Conservation (phyloP, 1,140 invertebrate species). For the Anastrepha obliqua region DNA sequence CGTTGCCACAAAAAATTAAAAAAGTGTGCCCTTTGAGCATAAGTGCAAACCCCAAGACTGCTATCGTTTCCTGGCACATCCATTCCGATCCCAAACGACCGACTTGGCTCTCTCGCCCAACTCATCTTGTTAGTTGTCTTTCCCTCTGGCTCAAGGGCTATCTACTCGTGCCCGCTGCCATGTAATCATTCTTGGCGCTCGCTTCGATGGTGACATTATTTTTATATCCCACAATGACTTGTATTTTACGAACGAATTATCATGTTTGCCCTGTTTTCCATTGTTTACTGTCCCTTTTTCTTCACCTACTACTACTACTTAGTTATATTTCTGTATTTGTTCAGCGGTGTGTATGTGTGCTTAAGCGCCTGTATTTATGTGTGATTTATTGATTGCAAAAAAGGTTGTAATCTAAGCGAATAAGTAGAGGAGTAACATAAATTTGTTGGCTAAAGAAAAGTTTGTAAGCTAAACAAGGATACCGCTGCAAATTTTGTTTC, state of each 20-base stretch:
- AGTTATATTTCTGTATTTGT: not conserved
- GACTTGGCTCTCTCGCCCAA: not conserved
- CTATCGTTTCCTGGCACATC: not conserved
- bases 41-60: not conserved
- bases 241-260: constrained; percentile 32
- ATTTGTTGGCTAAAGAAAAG: not conserved
- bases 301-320: not conserved
- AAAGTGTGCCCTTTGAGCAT: constrained; percentile 6
- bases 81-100: not conserved
- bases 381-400: constrained; percentile 50
- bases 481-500: not conserved
- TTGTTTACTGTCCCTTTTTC: not conserved
- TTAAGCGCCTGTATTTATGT: constrained; percentile 10
- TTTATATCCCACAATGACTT: constrained; percentile 36
- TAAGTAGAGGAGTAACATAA: not conserved
- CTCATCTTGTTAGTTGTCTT: not conserved
- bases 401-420: not conserved
- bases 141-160: not conserved
- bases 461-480: constrained; percentile 22
- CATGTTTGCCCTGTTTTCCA: constrained; percentile 31
- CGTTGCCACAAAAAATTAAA: not conserved
- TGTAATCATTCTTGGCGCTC: constrained; percentile 31
- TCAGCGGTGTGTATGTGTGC: not conserved
- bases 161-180: not conserved
- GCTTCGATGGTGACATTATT: constrained; percentile 40